phyloP scores from a whole-genome alignment of 2,113 vertebrate species.

The Leptocoma aspasia region DNA sequence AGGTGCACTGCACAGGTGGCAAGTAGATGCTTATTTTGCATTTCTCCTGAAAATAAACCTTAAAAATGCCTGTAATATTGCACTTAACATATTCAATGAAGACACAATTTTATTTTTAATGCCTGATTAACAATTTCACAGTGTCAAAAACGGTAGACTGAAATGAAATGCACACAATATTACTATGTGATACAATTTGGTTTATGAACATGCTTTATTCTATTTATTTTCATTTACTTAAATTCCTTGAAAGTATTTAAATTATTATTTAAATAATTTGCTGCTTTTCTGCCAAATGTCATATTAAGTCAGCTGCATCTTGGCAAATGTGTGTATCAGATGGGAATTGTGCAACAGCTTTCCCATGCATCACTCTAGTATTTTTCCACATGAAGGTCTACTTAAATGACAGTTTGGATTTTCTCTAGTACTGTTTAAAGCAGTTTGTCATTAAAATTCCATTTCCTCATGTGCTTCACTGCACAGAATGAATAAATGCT shows the following conservation, averaged over 20 bases:
- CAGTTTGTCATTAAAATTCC: not conserved
- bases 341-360: not conserved
- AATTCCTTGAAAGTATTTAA: conserved; percentile 23
- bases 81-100: not conserved
- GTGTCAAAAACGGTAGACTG: conserved; percentile 22
- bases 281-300: not conserved
- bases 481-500: not conserved
- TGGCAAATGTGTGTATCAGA: not conserved
- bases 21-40: not conserved
- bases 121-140: conserved; percentile 31
- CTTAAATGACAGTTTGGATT: not conserved
- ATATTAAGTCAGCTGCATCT: not conserved
- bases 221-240: conserved; percentile 27
- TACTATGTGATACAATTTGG: not conserved
- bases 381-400: not conserved
- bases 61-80: not conserved
- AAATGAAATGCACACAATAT: not conserved
- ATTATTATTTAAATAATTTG: not conserved
- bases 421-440: not conserved
- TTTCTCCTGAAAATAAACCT: not conserved
- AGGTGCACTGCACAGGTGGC: not conserved
- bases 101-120: conserved; percentile 6
- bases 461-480: not conserved
- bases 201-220: conserved; percentile 10
- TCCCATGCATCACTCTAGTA: not conserved